Conservation (phyloP, 2,888 invertebrate genomes). For the Athalia cordata region DNA sequence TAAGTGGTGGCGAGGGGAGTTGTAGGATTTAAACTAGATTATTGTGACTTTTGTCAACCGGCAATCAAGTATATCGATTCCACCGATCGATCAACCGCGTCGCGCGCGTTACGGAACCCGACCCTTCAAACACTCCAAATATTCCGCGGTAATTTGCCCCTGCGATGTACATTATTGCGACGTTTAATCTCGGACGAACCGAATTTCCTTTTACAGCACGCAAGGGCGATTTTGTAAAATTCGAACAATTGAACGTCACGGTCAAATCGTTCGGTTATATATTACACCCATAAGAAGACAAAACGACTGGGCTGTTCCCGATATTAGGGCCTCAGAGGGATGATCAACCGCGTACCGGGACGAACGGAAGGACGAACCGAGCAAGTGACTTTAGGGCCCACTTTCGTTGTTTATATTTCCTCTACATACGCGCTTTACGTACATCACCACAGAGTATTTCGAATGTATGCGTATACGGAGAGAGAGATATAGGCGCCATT, state of each 20-base stretch:
- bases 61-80: constrained; percentile 40
- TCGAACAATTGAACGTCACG: constrained; percentile 21
- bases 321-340: constrained; percentile 1
- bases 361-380: constrained; percentile 60
- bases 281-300: not conserved
- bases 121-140: not conserved
- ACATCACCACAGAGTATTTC: no score
- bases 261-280: not conserved
- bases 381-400: constrained; percentile 58
- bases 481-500: constrained; percentile 66
- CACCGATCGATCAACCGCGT: constrained; percentile 14
- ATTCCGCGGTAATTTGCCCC: not conserved
- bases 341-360: not conserved
- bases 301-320: not conserved
- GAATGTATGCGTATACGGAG: constrained; percentile 30
- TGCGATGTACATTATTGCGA: no score
- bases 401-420: not conserved
- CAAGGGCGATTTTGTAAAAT: not conserved
- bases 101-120: not conserved
- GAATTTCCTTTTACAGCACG: no score
- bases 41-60: constrained; percentile 42
- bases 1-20: constrained; percentile 21
- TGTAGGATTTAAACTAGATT: constrained; percentile 36
- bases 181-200: no score
- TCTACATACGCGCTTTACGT: constrained; percentile 1